Conservation (phyloP, 2,113 vertebrate species). For the Ancistrus triradiatus region DNA sequence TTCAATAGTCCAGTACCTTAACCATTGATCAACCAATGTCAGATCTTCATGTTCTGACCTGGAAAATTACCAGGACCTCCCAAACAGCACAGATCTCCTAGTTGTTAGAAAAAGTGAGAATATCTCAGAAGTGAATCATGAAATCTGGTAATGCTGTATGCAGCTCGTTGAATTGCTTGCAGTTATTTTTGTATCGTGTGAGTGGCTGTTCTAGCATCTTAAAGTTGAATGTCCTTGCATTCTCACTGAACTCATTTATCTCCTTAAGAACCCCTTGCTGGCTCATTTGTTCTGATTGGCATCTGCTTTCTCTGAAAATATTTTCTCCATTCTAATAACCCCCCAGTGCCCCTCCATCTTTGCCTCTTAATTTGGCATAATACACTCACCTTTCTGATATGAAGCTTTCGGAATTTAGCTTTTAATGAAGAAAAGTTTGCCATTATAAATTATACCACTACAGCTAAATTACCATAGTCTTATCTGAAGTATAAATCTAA, state of each 20-base stretch:
- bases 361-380: constrained; percentile 9
- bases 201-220: constrained; percentile 51
- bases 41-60: too few relatives aligned
- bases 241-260: constrained; percentile 69
- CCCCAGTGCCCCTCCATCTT: background rate
- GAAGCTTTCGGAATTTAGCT: background rate
- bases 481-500: constrained; percentile 9
- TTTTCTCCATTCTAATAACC: constrained; percentile 9
- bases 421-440: background rate
- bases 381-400: constrained; percentile 11
- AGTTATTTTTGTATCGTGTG: constrained; percentile 59
- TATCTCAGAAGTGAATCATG: too few relatives aligned
- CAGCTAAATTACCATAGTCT: background rate
- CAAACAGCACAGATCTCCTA: too few relatives aligned
- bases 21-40: too few relatives aligned
- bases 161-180: constrained; percentile 59
- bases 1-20: too few relatives aligned
- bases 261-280: constrained; percentile 60
- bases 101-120: too few relatives aligned
- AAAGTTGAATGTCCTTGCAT: constrained; percentile 60
- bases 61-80: too few relatives aligned
- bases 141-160: too few relatives aligned
- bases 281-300: constrained; percentile 64
- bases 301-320: constrained; percentile 52
- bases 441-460: background rate